phyloP scores from a whole-genome alignment of 2,888 invertebrate species.

The Azorinus chamasolen region DNA sequence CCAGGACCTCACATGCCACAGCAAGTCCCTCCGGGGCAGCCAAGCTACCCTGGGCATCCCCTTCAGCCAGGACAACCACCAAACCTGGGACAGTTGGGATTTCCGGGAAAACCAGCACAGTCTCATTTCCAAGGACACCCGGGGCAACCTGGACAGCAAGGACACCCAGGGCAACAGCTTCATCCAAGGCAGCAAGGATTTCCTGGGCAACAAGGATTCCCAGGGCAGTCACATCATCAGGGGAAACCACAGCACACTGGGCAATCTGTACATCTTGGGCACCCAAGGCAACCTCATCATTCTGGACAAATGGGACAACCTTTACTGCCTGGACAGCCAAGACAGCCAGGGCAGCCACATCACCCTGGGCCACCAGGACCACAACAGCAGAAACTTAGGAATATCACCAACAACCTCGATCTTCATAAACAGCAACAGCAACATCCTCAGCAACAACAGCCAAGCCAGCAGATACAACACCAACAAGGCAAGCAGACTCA shows the following conservation, averaged over 20 bases:
- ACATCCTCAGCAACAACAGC: constrained; percentile 8
- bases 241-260: constrained; percentile 21
- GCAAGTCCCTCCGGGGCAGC: constrained; percentile 11
- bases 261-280: constrained; percentile 2
- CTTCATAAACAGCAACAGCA: constrained; percentile 31
- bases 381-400: constrained; percentile 46
- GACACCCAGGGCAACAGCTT: too few relatives aligned
- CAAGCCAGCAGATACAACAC: constrained; percentile 10
- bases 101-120: too few relatives aligned
- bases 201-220: neutral
- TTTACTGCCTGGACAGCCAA: neutral
- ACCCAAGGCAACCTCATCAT: neutral
- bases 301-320: too few relatives aligned
- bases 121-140: too few relatives aligned
- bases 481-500: constrained; percentile 32
- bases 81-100: neutral
- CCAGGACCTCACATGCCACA: constrained; percentile 26
- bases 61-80: constrained; percentile 2
- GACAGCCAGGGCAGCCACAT: constrained; percentile 15
- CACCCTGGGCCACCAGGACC: constrained; percentile 24
- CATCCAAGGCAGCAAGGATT: too few relatives aligned
- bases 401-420: constrained; percentile 61
- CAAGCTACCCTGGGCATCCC: constrained; percentile 17
- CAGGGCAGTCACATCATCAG: constrained; percentile 15
- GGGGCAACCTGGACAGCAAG: too few relatives aligned